phyloP scores from a whole-genome alignment of 1,140 invertebrate genomes.

The Philotrypesis tridentata region DNA sequence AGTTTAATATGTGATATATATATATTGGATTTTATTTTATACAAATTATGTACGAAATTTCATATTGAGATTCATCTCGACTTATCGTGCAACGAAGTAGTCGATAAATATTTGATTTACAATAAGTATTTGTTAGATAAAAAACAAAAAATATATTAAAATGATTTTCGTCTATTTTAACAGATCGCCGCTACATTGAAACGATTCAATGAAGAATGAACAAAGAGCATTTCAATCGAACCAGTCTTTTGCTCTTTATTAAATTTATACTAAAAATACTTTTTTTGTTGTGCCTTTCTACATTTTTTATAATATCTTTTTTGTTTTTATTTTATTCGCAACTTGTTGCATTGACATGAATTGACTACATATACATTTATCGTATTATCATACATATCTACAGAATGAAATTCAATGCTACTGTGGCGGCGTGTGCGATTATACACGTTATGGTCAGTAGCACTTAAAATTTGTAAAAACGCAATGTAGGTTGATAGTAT shows the following conservation, averaged over 20 bases:
- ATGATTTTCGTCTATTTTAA: slow-evolving; percentile 4
- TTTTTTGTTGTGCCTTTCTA: slow-evolving; percentile 1
- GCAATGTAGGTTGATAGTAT: neutral
- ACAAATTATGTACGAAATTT: slow-evolving; percentile 13
- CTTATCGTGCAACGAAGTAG: slow-evolving; percentile 3
- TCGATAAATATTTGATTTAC: neutral
- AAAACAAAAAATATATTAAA: slow-evolving; percentile 18
- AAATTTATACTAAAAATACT: slow-evolving; percentile 24
- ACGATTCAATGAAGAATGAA: neutral
- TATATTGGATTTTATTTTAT: neutral
- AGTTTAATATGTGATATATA: slow-evolving; percentile 5
- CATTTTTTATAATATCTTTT: neutral
- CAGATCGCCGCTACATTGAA: neutral
- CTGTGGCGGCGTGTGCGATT: neutral
- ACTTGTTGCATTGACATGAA: neutral
- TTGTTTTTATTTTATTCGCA: slow-evolving; percentile 3
- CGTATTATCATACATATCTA: slow-evolving; percentile 69
- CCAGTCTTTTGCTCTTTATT: slow-evolving; percentile 7
- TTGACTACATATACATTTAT: slow-evolving; percentile 53
- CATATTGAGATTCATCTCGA: neutral
- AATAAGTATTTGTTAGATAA: slow-evolving; percentile 14
- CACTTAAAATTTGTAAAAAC: neutral
- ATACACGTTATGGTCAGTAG: slow-evolving; percentile 4
- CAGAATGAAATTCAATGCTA: slow-evolving; percentile 35
- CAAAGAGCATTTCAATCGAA: slow-evolving; percentile 28